Evolutionary conservation across 2,113 vertebrate species (phyloP).

Genomic region (Poicephalus meyeri): DNA sequence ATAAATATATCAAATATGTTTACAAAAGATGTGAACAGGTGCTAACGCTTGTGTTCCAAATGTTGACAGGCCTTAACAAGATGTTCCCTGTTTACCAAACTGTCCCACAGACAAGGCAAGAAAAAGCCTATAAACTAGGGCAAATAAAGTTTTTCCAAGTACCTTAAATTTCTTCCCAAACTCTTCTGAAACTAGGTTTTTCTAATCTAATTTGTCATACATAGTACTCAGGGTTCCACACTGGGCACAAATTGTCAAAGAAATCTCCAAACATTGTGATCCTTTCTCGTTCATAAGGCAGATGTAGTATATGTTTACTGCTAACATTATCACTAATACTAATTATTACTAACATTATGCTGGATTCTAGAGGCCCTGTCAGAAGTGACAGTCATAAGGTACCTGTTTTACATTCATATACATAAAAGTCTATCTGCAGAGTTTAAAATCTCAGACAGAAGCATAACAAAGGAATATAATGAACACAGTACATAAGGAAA

Average conservation of each 20-base stretch:
- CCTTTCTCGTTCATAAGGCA: not conserved
- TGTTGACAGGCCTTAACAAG: not conserved
- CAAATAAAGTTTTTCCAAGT: not conserved
- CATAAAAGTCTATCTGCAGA: not conserved
- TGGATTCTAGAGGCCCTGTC: not conserved
- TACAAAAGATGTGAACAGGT: conserved; percentile 32
- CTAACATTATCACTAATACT: not conserved
- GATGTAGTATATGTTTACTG: not conserved
- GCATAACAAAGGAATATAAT: not conserved
- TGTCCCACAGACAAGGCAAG: not conserved
- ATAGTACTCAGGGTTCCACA: not conserved
- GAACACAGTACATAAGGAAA: not conserved
- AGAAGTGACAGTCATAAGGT: not conserved
- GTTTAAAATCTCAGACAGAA: not conserved
- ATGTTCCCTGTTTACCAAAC: not conserved
- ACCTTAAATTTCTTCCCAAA: not conserved
- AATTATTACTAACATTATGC: not conserved
- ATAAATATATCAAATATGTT: conserved; percentile 40
- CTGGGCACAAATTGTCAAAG: not conserved
- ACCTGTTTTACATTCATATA: not conserved
- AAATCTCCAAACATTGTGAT: not conserved
- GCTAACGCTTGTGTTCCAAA: not conserved
- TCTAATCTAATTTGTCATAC: not conserved
- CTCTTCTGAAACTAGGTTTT: not conserved
- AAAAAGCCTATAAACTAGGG: not conserved